A percentile compares a stretch with the other conserved stretches of the same genome.
Conservation (phyloP, 2,113 vertebrate species). For the Pseudopodoces humilis region DNA sequence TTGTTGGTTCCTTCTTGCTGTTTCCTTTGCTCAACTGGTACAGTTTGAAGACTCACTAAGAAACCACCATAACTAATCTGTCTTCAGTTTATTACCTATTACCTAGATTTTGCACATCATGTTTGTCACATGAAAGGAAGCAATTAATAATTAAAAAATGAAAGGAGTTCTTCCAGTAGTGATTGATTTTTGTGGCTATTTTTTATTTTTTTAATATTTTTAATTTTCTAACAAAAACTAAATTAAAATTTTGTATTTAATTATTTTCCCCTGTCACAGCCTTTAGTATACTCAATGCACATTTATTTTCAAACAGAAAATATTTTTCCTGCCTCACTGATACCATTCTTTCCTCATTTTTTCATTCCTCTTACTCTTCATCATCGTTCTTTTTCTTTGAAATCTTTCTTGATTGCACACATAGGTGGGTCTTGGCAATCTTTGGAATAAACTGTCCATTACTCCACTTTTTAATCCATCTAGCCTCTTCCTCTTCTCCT, state of each 20-base stretch:
- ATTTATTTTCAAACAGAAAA: neutral
- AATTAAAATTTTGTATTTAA: neutral
- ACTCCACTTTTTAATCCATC: neutral
- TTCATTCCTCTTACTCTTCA: neutral
- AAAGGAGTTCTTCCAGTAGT: neutral
- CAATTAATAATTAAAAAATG: neutral
- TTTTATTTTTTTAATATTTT: neutral
- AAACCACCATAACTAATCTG: neutral
- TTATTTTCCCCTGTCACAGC: neutral
- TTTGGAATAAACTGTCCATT: neutral
- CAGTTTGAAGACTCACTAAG: neutral
- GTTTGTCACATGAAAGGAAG: neutral
- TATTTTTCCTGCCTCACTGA: neutral
- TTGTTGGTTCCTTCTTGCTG: neutral
- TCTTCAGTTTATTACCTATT: neutral
- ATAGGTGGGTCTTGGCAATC: neutral
- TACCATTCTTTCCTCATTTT: neutral
- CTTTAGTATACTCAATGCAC: neutral
- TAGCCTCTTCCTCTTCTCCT: neutral
- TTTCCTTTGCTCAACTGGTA: neutral
- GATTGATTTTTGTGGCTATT: neutral
- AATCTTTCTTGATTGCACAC: neutral
- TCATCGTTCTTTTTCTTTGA: neutral
- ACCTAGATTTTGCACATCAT: neutral
- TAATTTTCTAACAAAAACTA: neutral